Evolutionary conservation across 2,888 invertebrate genomes (phyloP).

Genomic region (Neoscelio sp.): DNA sequence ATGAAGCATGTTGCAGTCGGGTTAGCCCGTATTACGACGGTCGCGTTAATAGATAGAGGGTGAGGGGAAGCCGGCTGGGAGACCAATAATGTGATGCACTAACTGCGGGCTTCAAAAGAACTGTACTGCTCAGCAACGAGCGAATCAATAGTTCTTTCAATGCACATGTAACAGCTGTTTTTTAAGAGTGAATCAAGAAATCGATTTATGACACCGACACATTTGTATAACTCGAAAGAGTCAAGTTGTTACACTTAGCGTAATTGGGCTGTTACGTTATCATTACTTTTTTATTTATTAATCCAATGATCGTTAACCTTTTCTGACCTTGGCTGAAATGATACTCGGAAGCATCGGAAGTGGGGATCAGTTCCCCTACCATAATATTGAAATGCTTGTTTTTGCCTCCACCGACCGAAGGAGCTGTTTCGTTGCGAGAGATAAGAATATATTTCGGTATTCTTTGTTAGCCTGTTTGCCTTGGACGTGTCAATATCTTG

Average conservation of each 20-base stretch:
- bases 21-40: constrained; percentile 56
- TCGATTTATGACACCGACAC: constrained; percentile 44
- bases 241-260: not conserved
- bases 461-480: not conserved
- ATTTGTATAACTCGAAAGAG: constrained; percentile 19
- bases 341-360: not conserved
- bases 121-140: constrained; percentile 70
- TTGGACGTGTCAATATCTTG: not conserved
- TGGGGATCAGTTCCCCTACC: not conserved
- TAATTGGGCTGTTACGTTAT: constrained; percentile 40
- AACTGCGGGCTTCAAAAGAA: constrained; percentile 72
- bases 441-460: not conserved
- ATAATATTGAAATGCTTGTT: constrained; percentile 3
- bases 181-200: constrained; percentile 67
- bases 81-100: constrained; percentile 70
- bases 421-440: not conserved
- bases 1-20: constrained; percentile 39
- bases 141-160: constrained; percentile 55
- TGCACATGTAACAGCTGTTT: constrained; percentile 60
- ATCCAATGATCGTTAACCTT: not conserved
- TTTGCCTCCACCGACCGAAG: not conserved
- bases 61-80: constrained; percentile 37
- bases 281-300: not conserved
- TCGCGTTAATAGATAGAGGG: constrained; percentile 51
- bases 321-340: not conserved